Percentiles rank a stretch among this genome's conserved stretches.
Conservation (phyloP, 1,140 invertebrate genomes). For the Drosophila suzukii region DNA sequence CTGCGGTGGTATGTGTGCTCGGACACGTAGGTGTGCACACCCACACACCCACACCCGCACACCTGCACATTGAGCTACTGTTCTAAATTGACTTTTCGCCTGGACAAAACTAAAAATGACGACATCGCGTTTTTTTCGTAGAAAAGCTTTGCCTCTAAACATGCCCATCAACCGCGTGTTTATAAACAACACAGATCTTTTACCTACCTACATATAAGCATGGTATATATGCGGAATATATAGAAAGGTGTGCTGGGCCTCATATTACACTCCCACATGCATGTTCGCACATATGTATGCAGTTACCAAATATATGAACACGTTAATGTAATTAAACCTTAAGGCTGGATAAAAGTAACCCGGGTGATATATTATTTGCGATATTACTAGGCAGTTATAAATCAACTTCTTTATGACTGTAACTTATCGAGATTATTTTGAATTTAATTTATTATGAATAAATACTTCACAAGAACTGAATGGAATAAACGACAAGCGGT, state of each 20-base stretch:
- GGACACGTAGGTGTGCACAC: slow-evolving; percentile 7
- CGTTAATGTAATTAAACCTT: slow-evolving; percentile 45
- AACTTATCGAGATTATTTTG: slow-evolving; percentile 13
- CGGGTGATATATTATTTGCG: slow-evolving; percentile 20
- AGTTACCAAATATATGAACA: slow-evolving; percentile 34
- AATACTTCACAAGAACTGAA: not conserved
- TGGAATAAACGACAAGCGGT: not conserved
- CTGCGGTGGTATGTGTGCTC: slow-evolving; percentile 32
- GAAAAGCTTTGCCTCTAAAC: slow-evolving; percentile 43
- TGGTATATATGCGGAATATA: slow-evolving; percentile 14
- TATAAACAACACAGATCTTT: slow-evolving; percentile 54
- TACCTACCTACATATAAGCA: slow-evolving; percentile 12
- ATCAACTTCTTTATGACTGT: slow-evolving; percentile 22
- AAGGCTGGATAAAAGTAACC: slow-evolving; percentile 12
- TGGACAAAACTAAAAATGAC: slow-evolving; percentile 80
- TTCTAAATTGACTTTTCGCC: slow-evolving; percentile 77
- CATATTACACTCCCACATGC: slow-evolving; percentile 41
- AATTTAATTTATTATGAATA: not conserved
- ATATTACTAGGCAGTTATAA: slow-evolving; percentile 18
- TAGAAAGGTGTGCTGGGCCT: slow-evolving; percentile 50
- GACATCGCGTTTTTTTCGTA: slow-evolving; percentile 67
- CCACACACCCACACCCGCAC: slow-evolving; percentile 7
- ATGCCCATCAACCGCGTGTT: slow-evolving; percentile 49
- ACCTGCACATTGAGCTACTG: slow-evolving; percentile 41
- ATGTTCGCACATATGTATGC: slow-evolving; percentile 33